These are phyloP conservation scores for Neuroterus valhalla DNA, from an alignment of 1,140 invertebrate species.

Conservation along the genomic window DNA sequence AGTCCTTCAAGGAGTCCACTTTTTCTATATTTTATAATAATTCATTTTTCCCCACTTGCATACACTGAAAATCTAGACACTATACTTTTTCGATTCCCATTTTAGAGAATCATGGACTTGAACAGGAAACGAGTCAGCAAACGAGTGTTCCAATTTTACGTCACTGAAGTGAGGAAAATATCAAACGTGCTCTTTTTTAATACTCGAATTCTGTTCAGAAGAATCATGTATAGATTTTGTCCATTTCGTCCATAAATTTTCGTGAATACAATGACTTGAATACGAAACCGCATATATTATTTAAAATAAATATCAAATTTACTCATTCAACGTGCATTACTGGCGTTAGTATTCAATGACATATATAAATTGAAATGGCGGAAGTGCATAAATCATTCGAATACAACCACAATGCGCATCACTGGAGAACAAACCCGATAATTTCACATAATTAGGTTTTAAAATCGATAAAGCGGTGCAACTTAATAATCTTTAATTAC, in stretches of 20 bases:
- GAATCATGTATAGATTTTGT: neutral
- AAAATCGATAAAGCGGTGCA: constrained; percentile 18
- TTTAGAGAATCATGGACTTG: too few relatives aligned
- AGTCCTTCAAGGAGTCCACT: constrained; percentile 10
- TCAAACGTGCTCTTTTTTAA: neutral
- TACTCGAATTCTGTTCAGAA: neutral
- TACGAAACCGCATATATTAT: constrained; percentile 3
- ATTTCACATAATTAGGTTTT: constrained; percentile 20
- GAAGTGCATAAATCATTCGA: constrained; percentile 21
- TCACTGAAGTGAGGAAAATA: too few relatives aligned
- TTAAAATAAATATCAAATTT: constrained; percentile 19
- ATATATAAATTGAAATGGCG: neutral
- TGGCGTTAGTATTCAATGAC: neutral
- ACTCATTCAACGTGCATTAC: constrained; percentile 16
- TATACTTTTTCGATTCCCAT: neutral
- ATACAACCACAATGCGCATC: constrained; percentile 13
- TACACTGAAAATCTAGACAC: neutral
- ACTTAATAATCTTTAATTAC: constrained; percentile 15
- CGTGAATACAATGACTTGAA: neutral
- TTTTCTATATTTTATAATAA: neutral
- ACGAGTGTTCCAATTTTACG: too few relatives aligned
- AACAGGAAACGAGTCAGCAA: too few relatives aligned
- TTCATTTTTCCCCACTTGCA: neutral
- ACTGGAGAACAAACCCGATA: constrained; percentile 10
- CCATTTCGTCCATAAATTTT: neutral